Base-by-base conservation (phyloP, 2,888 invertebrate species). In the Listrodromus nycthemerus region DNA sequence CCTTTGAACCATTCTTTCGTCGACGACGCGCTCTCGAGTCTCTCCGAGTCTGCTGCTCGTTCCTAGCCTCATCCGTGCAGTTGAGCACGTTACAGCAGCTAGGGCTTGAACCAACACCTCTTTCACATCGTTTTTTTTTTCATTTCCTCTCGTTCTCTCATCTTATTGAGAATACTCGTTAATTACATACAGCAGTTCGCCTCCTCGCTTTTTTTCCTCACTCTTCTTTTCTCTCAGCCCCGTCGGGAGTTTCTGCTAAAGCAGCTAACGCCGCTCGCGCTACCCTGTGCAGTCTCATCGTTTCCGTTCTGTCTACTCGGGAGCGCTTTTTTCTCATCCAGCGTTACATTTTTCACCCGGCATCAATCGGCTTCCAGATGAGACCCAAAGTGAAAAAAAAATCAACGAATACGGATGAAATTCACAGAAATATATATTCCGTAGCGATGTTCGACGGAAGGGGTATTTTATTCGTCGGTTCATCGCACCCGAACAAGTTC, bases 111-210 rank as follows among this genome's bases (percentile, higher is more conserved):
- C 27, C 61, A 63, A 74, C 78, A 61, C 74, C 30, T 55, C 55
- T 71, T 85, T 85, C 65, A 82, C 74, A 71, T 70, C 82, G 30
- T 55, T 45, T 65, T 16, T 63, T 52, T 73, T 65, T 66, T 41
- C 58, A n/a, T 16, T 55, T 52, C 37, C n/a, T 16, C 7, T 77
- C 85, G 66, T 70, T 27, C 27, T 71, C 75, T 87, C 87, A 77
- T 90, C 88, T 90, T 88, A 91, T 89, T 89, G 88, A 89, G 89
- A 90, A 91, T 88, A 89, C 88, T 89, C 89, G 90, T 91, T 91
- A 91, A 91, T 91, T 91, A 91, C 88, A 88, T 85, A 80, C 80
- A 83, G 88, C 86, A 76, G 66, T 71, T 63, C 77, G 70, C 55
- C 45, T 69, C 61, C 78, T 76, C 79, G 55, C 77, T 83, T 81